These are phyloP conservation scores for Microvelia longipes DNA, from an alignment of 1,140 invertebrate species.

Conservation along the genomic window DNA sequence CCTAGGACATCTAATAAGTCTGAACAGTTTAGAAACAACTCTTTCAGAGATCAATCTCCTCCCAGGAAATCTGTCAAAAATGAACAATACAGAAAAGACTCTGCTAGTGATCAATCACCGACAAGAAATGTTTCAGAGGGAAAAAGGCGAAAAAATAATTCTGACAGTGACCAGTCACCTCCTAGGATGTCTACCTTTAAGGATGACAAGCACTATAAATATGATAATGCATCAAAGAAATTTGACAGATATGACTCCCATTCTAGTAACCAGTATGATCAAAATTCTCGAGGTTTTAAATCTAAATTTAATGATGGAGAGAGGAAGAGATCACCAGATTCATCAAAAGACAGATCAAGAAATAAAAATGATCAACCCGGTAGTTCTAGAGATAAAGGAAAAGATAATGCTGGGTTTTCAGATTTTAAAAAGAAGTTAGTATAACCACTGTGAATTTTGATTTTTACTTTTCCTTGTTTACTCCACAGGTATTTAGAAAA, in stretches of 20 bases:
- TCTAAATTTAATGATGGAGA: not conserved
- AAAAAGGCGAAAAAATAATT: not conserved
- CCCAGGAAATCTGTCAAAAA: slow-evolving; percentile 19
- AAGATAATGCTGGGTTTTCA: not conserved
- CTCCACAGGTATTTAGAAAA: no score
- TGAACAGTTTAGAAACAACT: not conserved
- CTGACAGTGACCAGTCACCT: slow-evolving; percentile 16
- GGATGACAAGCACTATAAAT: not conserved
- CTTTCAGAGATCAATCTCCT: slow-evolving; percentile 16
- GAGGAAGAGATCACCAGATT: not conserved
- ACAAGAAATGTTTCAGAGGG: slow-evolving; percentile 28
- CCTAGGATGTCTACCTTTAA: slow-evolving; percentile 11
- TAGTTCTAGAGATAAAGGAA: not conserved
- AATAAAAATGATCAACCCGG: not conserved
- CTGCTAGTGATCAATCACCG: slow-evolving; percentile 11
- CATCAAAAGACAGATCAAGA: not conserved
- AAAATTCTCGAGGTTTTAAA: no score
- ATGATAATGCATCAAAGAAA: no score
- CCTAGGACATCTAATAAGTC: slow-evolving; percentile 20
- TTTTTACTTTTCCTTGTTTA: no score
- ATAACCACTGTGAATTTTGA: no score
- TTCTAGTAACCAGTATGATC: no score
- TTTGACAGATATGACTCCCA: no score
- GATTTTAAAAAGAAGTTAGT: not conserved
- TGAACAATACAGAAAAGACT: slow-evolving; percentile 19